These are phyloP conservation scores for Sebastes miniatus DNA, from an alignment of 2,797 vertebrate species.

Conservation along the genomic window DNA sequence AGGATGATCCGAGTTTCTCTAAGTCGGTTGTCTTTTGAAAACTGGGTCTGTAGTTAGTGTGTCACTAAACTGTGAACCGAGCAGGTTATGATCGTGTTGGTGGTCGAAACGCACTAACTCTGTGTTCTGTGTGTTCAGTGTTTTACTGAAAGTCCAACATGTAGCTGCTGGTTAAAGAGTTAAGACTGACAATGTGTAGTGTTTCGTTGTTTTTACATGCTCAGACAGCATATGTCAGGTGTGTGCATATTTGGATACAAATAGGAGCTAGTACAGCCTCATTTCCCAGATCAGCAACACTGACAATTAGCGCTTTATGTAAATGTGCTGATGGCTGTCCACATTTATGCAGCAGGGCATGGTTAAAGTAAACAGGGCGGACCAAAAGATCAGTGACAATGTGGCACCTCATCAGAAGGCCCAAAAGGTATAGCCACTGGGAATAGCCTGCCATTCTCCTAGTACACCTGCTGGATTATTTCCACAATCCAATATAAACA, in stretches of 20 bases:
- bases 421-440: neutral
- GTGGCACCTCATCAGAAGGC: neutral
- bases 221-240: too few relatives aligned
- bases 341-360: neutral
- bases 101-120: accelerated
- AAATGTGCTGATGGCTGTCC: neutral
- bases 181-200: neutral
- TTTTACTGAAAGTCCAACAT: neutral
- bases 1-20: neutral
- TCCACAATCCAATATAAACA: neutral
- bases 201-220: neutral
- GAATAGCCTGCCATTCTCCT: neutral
- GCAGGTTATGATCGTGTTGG: neutral
- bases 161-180: neutral
- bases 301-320: neutral
- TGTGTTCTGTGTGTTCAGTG: neutral
- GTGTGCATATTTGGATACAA: too few relatives aligned
- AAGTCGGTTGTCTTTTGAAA: neutral
- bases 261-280: neutral
- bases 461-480: neutral
- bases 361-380: neutral
- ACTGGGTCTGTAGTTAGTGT: neutral
- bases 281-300: neutral
- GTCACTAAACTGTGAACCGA: neutral
- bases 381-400: neutral